Conservation (phyloP, 2,113 vertebrate genomes). For the Tragelaphus imberbis region DNA sequence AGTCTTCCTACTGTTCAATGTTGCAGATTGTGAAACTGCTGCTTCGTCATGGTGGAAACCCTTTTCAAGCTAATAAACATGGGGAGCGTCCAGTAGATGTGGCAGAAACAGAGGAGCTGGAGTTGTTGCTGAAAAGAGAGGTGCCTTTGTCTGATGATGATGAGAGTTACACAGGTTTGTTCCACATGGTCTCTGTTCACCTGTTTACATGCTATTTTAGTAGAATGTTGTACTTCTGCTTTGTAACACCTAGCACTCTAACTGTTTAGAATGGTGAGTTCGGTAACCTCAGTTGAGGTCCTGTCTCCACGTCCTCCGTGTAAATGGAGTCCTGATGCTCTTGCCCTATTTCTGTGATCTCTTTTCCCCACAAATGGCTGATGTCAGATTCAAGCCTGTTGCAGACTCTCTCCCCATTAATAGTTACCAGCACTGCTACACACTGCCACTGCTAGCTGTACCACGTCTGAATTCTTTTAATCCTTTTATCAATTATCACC, state of each 20-base stretch:
- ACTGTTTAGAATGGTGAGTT: not conserved
- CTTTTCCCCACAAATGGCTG: not conserved
- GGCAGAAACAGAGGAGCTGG: conserved; percentile 95
- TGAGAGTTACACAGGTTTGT: conserved; percentile 92
- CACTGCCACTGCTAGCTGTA: not conserved
- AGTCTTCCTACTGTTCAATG: conserved; percentile 24
- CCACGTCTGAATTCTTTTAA: not conserved
- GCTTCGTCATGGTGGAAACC: conserved; percentile 94
- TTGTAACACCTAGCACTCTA: not conserved
- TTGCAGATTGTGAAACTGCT: conserved; percentile 96
- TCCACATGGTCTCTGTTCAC: not conserved
- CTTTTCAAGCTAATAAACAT: conserved; percentile 96
- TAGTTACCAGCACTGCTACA: not conserved
- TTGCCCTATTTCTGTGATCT: not conserved
- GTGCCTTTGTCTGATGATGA: conserved; percentile 92
- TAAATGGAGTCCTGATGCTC: not conserved
- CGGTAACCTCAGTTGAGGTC: not conserved
- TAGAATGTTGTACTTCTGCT: not conserved
- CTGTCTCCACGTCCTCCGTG: not conserved
- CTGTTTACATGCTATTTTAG: not conserved
- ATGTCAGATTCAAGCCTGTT: not conserved
- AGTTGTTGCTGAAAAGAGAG: conserved; percentile 93
- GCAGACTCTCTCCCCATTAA: not conserved
- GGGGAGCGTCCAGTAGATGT: conserved; percentile 98
- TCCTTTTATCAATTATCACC: not conserved